Conservation (phyloP, 2,797 vertebrate genomes). For the Anguilla megastoma region DNA sequence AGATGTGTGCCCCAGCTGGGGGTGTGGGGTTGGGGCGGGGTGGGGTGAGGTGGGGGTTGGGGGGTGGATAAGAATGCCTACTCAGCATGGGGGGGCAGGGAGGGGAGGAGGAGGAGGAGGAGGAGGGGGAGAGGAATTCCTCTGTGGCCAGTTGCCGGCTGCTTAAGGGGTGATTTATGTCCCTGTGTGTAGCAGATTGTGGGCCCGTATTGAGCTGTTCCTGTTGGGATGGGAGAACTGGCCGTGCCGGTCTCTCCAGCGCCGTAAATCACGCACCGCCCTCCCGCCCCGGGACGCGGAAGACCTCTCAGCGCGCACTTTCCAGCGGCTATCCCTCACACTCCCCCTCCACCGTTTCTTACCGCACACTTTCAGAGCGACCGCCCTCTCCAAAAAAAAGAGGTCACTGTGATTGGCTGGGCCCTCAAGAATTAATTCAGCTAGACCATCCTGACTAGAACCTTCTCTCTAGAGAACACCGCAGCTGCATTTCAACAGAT, state of each 20-base stretch:
- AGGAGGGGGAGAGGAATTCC: conserved; percentile 24
- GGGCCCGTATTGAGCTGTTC: conserved; percentile 37
- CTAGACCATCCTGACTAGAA: neutral
- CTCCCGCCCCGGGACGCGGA: neutral
- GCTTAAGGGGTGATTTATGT: conserved; percentile 55
- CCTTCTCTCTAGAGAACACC: neutral
- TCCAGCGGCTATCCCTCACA: conserved; percentile 31
- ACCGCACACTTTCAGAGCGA: neutral
- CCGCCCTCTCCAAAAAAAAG: neutral
- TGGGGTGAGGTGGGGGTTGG: neutral
- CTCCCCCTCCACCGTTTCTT: neutral
- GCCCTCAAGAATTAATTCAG: neutral
- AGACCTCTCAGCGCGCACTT: conserved; percentile 1
- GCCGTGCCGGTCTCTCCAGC: conserved; percentile 22
- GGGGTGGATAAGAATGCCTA: conserved; percentile 23
- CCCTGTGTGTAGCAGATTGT: conserved; percentile 44
- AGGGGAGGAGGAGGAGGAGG: conserved; percentile 16
- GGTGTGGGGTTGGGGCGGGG: neutral
- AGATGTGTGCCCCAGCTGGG: neutral
- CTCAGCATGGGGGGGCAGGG: neutral
- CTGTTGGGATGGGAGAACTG: conserved; percentile 38
- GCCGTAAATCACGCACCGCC: conserved; percentile 47
- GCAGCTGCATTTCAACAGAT: neutral
- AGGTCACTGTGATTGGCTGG: neutral
- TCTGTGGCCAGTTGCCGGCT: conserved; percentile 49